Evolutionary conservation across 2,113 vertebrate species (phyloP).

Genomic region (Leuciscus idus): DNA sequence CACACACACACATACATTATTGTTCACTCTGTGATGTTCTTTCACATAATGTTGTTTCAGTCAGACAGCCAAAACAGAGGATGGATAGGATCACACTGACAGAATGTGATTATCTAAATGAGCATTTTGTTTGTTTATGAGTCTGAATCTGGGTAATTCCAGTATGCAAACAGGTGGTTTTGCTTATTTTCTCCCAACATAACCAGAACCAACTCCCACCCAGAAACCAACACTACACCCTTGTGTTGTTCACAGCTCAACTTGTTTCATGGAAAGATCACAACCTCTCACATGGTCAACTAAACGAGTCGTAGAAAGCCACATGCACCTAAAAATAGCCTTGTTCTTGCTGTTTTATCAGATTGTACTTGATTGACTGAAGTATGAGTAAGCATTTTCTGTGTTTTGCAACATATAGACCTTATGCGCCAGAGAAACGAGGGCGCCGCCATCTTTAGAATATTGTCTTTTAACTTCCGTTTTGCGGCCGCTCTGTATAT

Average conservation of each 20-base stretch:
- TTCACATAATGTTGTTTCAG: neutral
- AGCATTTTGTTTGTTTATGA: constrained; percentile 11
- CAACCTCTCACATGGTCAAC: neutral
- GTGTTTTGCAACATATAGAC: neutral
- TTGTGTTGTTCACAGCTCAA: neutral
- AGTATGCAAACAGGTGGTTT: neutral
- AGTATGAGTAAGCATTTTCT: neutral
- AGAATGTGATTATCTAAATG: constrained; percentile 46
- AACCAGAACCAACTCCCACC: neutral
- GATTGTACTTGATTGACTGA: neutral
- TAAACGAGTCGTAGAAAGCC: neutral
- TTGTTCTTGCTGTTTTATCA: neutral
- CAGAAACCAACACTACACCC: neutral
- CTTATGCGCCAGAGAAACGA: too few species aligned
- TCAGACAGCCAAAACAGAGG: neutral
- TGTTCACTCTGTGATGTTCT: too few species aligned
- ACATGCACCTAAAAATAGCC: constrained; percentile 26
- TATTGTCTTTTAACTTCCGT: too few species aligned
- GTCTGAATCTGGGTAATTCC: neutral
- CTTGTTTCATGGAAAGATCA: constrained; percentile 21
- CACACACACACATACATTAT: too few species aligned
- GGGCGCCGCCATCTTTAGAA: too few species aligned
- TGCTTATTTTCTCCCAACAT: neutral
- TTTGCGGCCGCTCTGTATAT: too few species aligned
- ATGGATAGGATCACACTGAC: neutral